These are phyloP conservation scores for Crambe crambe DNA, from an alignment of 37 sponge, comb jelly and placozoan genomes.

Conservation along the genomic window DNA sequence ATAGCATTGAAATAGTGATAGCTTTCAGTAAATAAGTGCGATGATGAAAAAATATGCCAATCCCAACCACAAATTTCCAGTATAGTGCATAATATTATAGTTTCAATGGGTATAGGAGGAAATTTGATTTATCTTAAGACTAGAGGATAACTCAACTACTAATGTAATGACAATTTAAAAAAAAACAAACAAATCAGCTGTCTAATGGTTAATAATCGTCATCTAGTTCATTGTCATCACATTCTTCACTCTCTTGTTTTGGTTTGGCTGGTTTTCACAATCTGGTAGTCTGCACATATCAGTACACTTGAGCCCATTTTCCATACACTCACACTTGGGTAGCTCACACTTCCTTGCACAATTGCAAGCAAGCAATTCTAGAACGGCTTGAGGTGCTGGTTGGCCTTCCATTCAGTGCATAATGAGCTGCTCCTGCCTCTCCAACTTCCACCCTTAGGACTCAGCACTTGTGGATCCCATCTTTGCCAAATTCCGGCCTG, in stretches of 20 bases:
- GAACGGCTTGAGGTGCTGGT: slow-evolving; percentile 8
- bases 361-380: slow-evolving; percentile 5
- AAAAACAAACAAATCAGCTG: too few relatives aligned
- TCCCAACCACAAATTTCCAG: too few relatives aligned
- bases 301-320: slow-evolving; percentile 12
- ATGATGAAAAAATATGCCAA: too few relatives aligned
- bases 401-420: slow-evolving; percentile 3
- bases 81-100: too few relatives aligned
- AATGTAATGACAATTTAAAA: too few relatives aligned
- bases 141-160: too few relatives aligned
- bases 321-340: slow-evolving; percentile 15
- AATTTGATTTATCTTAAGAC: too few relatives aligned
- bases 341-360: not conserved
- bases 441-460: slow-evolving; percentile 6
- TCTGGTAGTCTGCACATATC: not conserved
- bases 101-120: too few relatives aligned
- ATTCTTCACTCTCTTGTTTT: not conserved
- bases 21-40: too few relatives aligned
- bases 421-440: not conserved
- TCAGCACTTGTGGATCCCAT: not conserved
- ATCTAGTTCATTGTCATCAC: too few relatives aligned
- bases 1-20: not conserved
- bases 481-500: slow-evolving; percentile 12
- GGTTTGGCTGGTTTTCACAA: not conserved
- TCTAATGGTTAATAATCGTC: too few relatives aligned